These are phyloP conservation scores for Pseudonaja textilis DNA, from an alignment of 2,113 vertebrate species.

Conservation along the genomic window DNA sequence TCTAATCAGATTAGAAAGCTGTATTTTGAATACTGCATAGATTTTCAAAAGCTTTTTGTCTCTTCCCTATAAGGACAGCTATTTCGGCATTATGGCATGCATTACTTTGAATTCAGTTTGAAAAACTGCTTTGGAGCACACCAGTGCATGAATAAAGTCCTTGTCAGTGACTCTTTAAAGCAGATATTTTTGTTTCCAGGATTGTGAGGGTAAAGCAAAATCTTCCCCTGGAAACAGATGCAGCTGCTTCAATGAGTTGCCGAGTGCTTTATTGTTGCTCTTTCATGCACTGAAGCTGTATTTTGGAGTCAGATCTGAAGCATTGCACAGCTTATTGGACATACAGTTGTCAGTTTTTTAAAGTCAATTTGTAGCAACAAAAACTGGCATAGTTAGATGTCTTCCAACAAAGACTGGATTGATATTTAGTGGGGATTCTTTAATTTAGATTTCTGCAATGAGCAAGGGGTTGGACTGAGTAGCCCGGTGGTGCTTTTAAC, in stretches of 20 bases:
- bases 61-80: neutral
- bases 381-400: neutral
- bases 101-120: neutral
- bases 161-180: neutral
- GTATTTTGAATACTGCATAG: neutral
- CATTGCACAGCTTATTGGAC: neutral
- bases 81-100: neutral
- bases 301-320: neutral
- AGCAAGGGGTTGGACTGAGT: neutral
- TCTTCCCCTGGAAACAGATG: neutral
- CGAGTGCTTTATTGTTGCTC: neutral
- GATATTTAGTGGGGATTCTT: neutral
- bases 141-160: neutral
- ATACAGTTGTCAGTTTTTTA: neutral
- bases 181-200: neutral
- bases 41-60: neutral
- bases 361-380: neutral
- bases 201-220: neutral
- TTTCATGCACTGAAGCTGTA: neutral
- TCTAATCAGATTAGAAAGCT: neutral
- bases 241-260: neutral
- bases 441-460: neutral
- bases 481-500: neutral
- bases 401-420: neutral
- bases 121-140: neutral